A percentile compares a stretch with the other conserved stretches of the same genome.
phyloP scores from a whole-genome alignment of 1,140 invertebrate species.

The Alviniconcha marisindica region DNA sequence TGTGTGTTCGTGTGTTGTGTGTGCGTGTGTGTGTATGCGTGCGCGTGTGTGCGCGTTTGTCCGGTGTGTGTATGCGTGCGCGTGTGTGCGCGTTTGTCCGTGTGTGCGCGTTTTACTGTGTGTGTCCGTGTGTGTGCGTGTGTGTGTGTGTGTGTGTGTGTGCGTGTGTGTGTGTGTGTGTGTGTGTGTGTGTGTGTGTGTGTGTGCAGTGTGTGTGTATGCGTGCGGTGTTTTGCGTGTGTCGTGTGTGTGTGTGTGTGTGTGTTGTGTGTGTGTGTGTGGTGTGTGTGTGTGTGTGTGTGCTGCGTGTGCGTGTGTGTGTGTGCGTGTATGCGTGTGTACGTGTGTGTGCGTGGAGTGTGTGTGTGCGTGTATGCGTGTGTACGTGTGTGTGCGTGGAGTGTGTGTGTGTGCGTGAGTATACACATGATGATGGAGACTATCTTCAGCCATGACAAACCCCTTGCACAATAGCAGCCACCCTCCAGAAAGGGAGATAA shows the following conservation, averaged over 20 bases:
- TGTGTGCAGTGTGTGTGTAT: neutral
- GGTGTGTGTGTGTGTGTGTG: neutral
- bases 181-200: neutral
- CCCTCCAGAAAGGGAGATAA: too few relatives aligned
- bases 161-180: neutral
- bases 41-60: too few relatives aligned
- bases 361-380: neutral
- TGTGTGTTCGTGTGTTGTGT: too few relatives aligned
- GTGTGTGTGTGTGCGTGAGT: neutral
- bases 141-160: slow-evolving; percentile 6
- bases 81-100: neutral
- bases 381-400: neutral
- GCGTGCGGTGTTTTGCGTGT: neutral
- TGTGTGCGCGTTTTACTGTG: neutral
- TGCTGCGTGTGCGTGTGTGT: neutral
- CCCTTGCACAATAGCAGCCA: too few relatives aligned
- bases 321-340: neutral
- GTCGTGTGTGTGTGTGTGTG: too few relatives aligned
- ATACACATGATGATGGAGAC: too few relatives aligned
- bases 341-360: neutral
- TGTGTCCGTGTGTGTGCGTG: neutral
- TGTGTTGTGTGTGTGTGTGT: neutral
- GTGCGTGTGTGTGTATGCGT: too few relatives aligned
- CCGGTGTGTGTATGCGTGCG: neutral
- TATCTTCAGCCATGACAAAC: too few relatives aligned